Evolutionary conservation across 1,140 invertebrate genomes (phyloP).

Genomic region (Cydia amplana): DNA sequence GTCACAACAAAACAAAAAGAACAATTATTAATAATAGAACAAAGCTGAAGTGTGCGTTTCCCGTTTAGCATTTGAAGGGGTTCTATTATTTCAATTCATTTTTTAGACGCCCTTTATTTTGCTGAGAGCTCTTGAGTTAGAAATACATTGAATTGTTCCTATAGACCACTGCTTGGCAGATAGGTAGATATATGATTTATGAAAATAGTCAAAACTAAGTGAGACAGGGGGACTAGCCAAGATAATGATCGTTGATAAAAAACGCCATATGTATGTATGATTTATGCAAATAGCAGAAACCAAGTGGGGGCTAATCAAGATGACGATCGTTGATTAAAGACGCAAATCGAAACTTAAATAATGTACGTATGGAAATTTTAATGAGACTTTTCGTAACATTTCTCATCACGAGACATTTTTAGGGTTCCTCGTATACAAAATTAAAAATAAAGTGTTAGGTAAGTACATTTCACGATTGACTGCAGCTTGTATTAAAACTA

Average conservation of each 20-base stretch:
- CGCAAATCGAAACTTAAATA: no score
- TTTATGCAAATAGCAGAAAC: not conserved
- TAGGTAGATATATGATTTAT: not conserved
- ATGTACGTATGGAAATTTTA: no score
- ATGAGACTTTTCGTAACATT: no score
- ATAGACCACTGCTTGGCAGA: not conserved
- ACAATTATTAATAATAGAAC: conserved; percentile 2
- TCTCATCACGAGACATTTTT: no score
- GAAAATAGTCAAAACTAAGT: not conserved
- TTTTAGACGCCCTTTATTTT: conserved; percentile 40
- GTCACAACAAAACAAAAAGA: not conserved
- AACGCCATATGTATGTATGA: not conserved
- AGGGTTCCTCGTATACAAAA: no score
- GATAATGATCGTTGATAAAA: no score
- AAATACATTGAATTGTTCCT: conserved; percentile 43
- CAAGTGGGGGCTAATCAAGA: no score
- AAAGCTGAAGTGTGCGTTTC: conserved; percentile 17
- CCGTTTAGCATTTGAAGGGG: conserved; percentile 35
- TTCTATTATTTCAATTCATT: conserved; percentile 38
- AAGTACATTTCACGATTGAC: no score
- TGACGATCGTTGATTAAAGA: no score
- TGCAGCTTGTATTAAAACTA: no score
- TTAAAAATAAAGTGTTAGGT: no score
- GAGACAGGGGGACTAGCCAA: no score
- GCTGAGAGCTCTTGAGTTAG: conserved; percentile 35